These are phyloP conservation scores for Darevskia nairensis DNA, from an alignment of 2,797 vertebrate genomes.

Conservation along the genomic window DNA sequence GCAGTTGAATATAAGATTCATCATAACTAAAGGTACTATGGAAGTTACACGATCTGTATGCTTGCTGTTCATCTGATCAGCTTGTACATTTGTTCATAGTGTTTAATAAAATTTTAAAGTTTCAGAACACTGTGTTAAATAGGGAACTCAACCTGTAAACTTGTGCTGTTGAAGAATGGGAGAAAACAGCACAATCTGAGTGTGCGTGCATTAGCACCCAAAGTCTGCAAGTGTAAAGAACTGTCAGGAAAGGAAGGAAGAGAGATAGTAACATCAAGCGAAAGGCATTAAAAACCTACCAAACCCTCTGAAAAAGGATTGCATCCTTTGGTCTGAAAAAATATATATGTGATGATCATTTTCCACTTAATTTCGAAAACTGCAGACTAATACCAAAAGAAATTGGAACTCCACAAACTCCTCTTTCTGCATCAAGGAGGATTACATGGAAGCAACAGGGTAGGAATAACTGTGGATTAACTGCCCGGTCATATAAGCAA, in stretches of 20 bases:
- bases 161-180: background rate
- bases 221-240: background rate
- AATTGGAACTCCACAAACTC: background rate
- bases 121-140: background rate
- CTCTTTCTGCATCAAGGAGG: constrained; percentile 20
- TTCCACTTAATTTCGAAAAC: constrained; percentile 36
- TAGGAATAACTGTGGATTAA: background rate
- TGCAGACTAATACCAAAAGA: constrained; percentile 5
- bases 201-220: background rate
- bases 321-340: background rate
- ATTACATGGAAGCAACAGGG: background rate
- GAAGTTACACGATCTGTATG: background rate
- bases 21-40: background rate
- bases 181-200: background rate
- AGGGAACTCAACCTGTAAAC: background rate
- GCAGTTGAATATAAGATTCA: background rate
- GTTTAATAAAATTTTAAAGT: background rate
- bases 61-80: background rate
- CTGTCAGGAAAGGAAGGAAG: constrained; percentile 28
- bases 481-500: background rate
- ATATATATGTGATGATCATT: constrained; percentile 4
- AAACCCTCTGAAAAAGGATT: background rate
- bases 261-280: background rate
- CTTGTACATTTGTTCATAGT: background rate
- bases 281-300: background rate